Percentiles rank a stretch among this genome's conserved stretches.
phyloP scores from a whole-genome alignment of 2,797 vertebrate species.

The Enoplosus armatus region DNA sequence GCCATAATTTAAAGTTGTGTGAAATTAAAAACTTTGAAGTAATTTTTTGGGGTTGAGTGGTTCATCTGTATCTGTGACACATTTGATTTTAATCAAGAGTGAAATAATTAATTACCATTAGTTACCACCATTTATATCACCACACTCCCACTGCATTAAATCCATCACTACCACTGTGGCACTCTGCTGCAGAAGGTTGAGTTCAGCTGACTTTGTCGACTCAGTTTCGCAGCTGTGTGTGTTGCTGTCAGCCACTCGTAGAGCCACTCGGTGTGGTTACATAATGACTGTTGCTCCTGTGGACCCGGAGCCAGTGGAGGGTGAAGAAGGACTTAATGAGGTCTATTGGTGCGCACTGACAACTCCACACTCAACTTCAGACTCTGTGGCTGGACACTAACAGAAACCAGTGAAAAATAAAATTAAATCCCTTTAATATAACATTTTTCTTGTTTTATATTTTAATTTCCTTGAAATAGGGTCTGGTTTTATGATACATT shows the following conservation, averaged over 20 bases:
- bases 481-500: neutral
- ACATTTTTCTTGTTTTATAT: neutral
- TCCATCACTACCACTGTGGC: constrained; percentile 19
- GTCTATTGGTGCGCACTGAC: constrained; percentile 60
- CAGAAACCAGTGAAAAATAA: constrained; percentile 22
- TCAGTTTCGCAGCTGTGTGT: constrained; percentile 46
- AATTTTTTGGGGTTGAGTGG: neutral
- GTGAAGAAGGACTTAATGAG: constrained; percentile 71
- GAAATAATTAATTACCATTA: constrained; percentile 3
- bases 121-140: neutral
- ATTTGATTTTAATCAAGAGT: neutral
- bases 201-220: constrained; percentile 48
- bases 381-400: constrained; percentile 25
- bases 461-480: neutral
- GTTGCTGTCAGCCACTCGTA: constrained; percentile 37
- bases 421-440: neutral
- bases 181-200: constrained; percentile 26
- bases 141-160: constrained; percentile 2
- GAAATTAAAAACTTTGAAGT: neutral
- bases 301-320: constrained; percentile 64
- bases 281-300: constrained; percentile 63
- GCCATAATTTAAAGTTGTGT: neutral
- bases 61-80: neutral
- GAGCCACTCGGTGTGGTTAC: constrained; percentile 57
- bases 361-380: constrained; percentile 42